Evolutionary conservation across 2,113 vertebrate genomes (phyloP), one percentile per base, ranked within the genome.

Genomic region (Stomatorhinus ivindoensis): DNA sequence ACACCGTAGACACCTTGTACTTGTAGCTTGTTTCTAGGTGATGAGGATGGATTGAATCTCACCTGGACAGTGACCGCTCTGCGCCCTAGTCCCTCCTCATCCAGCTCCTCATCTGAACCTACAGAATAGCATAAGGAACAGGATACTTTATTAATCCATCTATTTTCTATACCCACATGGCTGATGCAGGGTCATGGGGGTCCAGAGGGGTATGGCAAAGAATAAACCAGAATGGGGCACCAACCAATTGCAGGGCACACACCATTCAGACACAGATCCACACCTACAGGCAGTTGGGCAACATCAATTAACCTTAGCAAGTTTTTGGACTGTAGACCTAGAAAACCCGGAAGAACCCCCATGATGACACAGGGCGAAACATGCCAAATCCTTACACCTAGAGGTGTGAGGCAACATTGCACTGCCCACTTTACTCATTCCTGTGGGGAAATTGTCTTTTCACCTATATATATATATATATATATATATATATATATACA

Each of bases 51-150:
- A 42, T 31, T 80, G 31, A 80, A 21, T 7, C 88, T 83, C 91
- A 96, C 95, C 94, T 95, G 94, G 42, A 92, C 21, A 0, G 95
- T 96, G 90, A 96, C 92, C 3, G 95, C 95, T 90, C 11, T 93
- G 35, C 94, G 94, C 0, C 95, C 94, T 0, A 94, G 92, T 58
- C 94, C 95, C 91, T 96, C 95, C 91, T 96, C 95, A 27, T 96
- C 95, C 88, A 94, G 93, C 65, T 96, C 95, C 8, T 96, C 95
- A 0, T 96, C 96, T 0, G 95, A 96, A 83, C 93, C 96, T 96
- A 69, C n/a, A 31, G 61, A 4, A 69, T 69, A 13, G 61, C 9
- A 92, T 24, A 35, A 31, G 3, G 86, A 15, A 92, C 42, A 91
- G 31, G 91, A 69, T 69, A 69, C 10, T 69, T 69, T 31, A 69